A percentile compares a stretch with the other conserved stretches of the same genome.
Conservation (phyloP, 2,888 invertebrate species). For the Selenia dentaria region DNA sequence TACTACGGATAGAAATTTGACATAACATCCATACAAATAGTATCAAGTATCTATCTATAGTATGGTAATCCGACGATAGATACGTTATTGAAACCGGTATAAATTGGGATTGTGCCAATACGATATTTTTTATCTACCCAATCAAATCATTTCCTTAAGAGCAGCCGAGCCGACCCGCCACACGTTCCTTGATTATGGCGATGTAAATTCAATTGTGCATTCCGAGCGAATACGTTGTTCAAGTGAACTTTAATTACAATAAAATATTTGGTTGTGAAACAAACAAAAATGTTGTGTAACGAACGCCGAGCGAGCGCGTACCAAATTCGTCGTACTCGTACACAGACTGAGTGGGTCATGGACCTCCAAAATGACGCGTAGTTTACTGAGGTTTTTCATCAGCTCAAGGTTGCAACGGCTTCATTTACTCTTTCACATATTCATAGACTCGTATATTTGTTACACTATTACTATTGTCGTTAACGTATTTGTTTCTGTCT, state of each 20-base stretch:
- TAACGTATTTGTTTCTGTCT: conserved; percentile 7
- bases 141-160: conserved; percentile 1
- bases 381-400: conserved; percentile 46
- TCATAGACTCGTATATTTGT: conserved; percentile 12
- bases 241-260: neutral
- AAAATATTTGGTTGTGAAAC: conserved; percentile 24
- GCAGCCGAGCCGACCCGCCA: too few relatives aligned
- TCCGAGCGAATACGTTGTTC: neutral
- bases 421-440: conserved; percentile 28
- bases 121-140: neutral
- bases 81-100: too few relatives aligned
- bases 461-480: neutral
- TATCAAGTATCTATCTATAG: too few relatives aligned
- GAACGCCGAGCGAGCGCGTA: conserved; percentile 28
- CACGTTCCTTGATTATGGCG: too few relatives aligned
- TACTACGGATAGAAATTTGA: too few relatives aligned
- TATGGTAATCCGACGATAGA: too few relatives aligned
- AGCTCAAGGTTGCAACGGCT: conserved; percentile 43
- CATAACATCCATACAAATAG: too few relatives aligned
- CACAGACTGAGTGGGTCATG: conserved; percentile 48
- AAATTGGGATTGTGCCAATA: too few relatives aligned
- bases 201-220: too few relatives aligned
- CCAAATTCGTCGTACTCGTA: conserved; percentile 40
- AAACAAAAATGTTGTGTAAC: conserved; percentile 36
- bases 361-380: conserved; percentile 58